These are phyloP conservation scores for Ophiodon elongatus DNA, from an alignment of 2,113 vertebrate genomes.

Conservation along the genomic window DNA sequence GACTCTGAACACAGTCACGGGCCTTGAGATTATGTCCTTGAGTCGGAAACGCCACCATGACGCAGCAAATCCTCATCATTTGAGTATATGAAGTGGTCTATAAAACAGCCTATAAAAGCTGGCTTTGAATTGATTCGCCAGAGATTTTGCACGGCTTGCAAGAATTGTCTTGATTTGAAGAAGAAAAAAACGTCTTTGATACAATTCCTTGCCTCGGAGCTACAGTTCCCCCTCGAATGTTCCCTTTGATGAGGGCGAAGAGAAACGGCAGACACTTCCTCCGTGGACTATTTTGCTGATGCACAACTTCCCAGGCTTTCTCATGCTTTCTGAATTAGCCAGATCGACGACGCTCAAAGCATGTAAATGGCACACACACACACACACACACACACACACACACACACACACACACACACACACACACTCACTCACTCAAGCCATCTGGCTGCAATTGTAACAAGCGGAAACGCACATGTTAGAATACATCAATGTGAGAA, in stretches of 20 bases:
- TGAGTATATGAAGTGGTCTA: neutral
- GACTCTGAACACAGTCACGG: neutral
- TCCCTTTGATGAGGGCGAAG: slow-evolving; percentile 22
- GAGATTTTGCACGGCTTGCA: slow-evolving; percentile 4
- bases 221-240: neutral
- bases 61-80: neutral
- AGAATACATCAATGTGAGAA: slow-evolving; percentile 45
- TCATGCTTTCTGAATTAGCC: slow-evolving; percentile 29
- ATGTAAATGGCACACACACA: neutral
- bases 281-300: slow-evolving; percentile 41
- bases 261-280: slow-evolving; percentile 12
- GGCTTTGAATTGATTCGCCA: neutral
- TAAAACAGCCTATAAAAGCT: neutral
- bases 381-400: slow-evolving; percentile 14
- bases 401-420: slow-evolving; percentile 10
- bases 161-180: slow-evolving; percentile 8
- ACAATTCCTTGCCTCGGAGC: neutral
- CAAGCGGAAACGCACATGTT: slow-evolving; percentile 61
- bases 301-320: slow-evolving; percentile 43
- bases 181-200: slow-evolving; percentile 5
- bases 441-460: slow-evolving; percentile 67
- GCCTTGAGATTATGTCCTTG: neutral
- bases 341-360: neutral
- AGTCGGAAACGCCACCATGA: slow-evolving; percentile 14
- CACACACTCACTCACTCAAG: slow-evolving; percentile 6